Percentiles rank a stretch among this genome's conserved stretches.
phyloP scores from a whole-genome alignment of 64 coral and sea anemone genomes.

The Catalaphyllia jardinei region DNA sequence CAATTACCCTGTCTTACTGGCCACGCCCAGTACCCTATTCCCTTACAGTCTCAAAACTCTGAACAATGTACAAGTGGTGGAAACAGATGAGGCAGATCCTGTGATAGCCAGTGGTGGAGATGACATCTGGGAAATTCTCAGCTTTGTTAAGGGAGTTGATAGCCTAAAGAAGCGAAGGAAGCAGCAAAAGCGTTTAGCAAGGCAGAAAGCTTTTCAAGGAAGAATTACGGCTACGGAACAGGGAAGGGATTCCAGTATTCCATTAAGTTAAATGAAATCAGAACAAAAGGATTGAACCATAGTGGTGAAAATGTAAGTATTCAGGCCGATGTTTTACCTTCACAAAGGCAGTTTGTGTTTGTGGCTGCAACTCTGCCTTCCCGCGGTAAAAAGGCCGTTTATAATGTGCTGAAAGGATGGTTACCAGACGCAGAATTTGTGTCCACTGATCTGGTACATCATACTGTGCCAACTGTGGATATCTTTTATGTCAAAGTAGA shows the following conservation, averaged over 20 bases:
- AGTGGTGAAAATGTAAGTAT: neutral
- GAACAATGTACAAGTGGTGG: constrained; percentile 52
- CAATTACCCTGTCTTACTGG: constrained; percentile 76
- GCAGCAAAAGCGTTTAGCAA: neutral
- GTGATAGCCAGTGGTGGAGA: constrained; percentile 78
- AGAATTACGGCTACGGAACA: neutral
- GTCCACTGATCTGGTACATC: constrained; percentile 68
- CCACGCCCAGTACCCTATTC: constrained; percentile 75
- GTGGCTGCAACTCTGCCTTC: constrained; percentile 91
- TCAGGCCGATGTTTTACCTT: neutral
- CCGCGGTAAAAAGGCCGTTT: constrained; percentile 70
- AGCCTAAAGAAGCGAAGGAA: constrained; percentile 27
- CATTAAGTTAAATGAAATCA: neutral
- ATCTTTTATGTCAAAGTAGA: constrained; percentile 65
- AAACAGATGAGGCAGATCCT: constrained; percentile 92
- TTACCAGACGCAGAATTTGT: constrained; percentile 55
- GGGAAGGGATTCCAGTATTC: neutral
- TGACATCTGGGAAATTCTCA: constrained; percentile 77
- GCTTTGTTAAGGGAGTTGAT: constrained; percentile 75
- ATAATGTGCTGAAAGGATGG: constrained; percentile 69
- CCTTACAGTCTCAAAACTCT: constrained; percentile 73
- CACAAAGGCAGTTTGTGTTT: constrained; percentile 88
- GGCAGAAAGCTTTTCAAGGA: neutral
- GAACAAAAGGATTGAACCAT: neutral
- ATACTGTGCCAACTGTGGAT: constrained; percentile 65